Percentiles rank a stretch among this genome's conserved stretches.
phyloP scores from a whole-genome alignment of 1,140 invertebrate species.

The Meloidogyne floridensis region DNA sequence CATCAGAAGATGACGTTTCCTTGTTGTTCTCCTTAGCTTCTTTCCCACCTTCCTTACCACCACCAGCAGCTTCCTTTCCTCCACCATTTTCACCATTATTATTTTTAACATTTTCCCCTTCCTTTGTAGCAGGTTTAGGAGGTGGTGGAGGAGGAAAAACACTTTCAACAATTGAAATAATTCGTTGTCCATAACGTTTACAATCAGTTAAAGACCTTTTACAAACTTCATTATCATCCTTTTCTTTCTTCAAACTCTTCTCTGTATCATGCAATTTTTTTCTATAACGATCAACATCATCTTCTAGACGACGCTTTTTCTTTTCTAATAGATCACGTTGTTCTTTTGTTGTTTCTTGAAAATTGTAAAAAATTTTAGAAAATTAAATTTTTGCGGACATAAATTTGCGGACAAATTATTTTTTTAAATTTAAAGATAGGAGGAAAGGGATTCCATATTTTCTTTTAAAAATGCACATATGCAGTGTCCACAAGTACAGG shows the following conservation, averaged over 20 bases:
- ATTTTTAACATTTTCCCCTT: conserved; percentile 23
- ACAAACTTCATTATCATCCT: conserved; percentile 53
- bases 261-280: conserved; percentile 61
- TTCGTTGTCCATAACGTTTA: conserved; percentile 52
- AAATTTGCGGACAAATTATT: too few relatives aligned
- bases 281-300: conserved; percentile 62
- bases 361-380: conserved; percentile 26
- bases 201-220: conserved; percentile 56
- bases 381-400: not conserved
- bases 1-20: too few relatives aligned
- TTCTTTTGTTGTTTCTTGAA: conserved; percentile 61
- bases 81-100: conserved; percentile 26
- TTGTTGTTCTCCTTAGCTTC: not conserved
- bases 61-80: not conserved
- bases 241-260: conserved; percentile 59
- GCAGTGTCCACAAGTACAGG: too few relatives aligned
- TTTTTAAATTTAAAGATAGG: too few relatives aligned
- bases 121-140: conserved; percentile 52
- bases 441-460: too few relatives aligned
- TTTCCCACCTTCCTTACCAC: not conserved
- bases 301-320: conserved; percentile 56
- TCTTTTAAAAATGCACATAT: too few relatives aligned
- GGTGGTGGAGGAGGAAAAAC: conserved; percentile 29
- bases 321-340: conserved; percentile 57
- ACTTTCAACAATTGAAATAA: conserved; percentile 59